These are phyloP conservation scores for Tenthredo distinguenda DNA, from an alignment of 2,888 invertebrate genomes.

Conservation along the genomic window DNA sequence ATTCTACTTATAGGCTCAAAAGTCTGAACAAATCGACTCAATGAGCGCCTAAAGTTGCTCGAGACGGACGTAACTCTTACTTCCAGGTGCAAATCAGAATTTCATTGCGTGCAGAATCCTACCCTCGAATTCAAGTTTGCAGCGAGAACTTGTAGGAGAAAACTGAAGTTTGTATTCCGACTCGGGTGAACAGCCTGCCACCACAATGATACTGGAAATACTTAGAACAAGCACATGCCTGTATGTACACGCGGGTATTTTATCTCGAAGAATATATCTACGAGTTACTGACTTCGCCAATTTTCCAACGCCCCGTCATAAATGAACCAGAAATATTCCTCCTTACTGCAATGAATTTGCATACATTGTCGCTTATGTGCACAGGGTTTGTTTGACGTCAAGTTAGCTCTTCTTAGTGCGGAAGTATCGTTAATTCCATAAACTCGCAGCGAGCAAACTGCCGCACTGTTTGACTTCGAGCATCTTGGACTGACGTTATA, in stretches of 20 bases:
- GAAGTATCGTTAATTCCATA: conserved; percentile 12
- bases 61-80: too few species aligned
- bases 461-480: conserved; percentile 3
- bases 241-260: not conserved
- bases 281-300: not conserved
- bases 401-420: not conserved
- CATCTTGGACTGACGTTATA: not conserved
- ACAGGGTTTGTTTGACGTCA: not conserved
- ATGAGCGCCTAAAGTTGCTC: too few species aligned
- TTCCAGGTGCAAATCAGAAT: too few species aligned
- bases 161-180: too few species aligned
- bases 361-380: conserved; percentile 33
- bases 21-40: too few species aligned
- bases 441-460: not conserved
- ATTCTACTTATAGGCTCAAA: too few species aligned
- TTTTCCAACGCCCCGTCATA: not conserved
- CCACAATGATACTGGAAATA: not conserved
- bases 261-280: not conserved
- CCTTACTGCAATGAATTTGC: conserved; percentile 7
- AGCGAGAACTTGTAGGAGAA: too few species aligned
- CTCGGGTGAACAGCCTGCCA: not conserved
- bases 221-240: not conserved
- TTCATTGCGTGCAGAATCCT: too few species aligned
- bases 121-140: too few species aligned
- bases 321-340: conserved; percentile 2